Conservation (phyloP, 1,140 invertebrate species). For the Cyclargus thomasi region DNA sequence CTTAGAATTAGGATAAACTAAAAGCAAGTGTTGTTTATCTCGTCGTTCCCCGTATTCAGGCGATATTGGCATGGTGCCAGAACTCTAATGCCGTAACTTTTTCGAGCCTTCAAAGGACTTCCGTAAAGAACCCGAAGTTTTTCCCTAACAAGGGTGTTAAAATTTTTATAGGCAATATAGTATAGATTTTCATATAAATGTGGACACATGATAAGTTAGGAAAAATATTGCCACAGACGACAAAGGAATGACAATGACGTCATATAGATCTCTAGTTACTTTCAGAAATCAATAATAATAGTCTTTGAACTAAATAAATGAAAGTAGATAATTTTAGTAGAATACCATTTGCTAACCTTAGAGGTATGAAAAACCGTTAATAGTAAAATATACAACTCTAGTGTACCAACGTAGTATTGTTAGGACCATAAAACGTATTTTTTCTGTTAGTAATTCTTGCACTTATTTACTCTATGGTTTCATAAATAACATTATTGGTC, state of each 20-base stretch:
- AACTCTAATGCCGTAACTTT: not conserved
- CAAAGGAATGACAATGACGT: not conserved
- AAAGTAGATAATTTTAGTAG: too few species aligned
- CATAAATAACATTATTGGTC: too few species aligned
- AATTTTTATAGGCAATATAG: not conserved
- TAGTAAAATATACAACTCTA: too few species aligned
- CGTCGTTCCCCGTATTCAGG: not conserved
- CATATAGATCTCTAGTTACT: not conserved
- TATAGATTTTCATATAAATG: not conserved
- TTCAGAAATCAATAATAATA: too few species aligned
- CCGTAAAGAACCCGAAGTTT: conserved; percentile 2
- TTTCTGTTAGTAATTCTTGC: too few species aligned
- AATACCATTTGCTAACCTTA: too few species aligned
- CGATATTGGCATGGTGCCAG: not conserved
- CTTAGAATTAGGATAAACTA: conserved; percentile 6
- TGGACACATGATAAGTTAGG: not conserved
- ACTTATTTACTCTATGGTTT: too few species aligned
- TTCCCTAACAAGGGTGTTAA: not conserved
- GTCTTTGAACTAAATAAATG: too few species aligned
- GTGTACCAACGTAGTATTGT: too few species aligned
- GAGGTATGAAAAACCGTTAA: too few species aligned
- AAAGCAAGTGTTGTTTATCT: conserved; percentile 2
- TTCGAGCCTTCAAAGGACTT: conserved; percentile 1
- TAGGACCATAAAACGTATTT: too few species aligned
- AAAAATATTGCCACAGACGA: not conserved